A percentile compares a stretch with the other conserved stretches of the same genome.
phyloP scores from a whole-genome alignment of 2,797 vertebrate genomes.

The Neosilurus hyrtlii region DNA sequence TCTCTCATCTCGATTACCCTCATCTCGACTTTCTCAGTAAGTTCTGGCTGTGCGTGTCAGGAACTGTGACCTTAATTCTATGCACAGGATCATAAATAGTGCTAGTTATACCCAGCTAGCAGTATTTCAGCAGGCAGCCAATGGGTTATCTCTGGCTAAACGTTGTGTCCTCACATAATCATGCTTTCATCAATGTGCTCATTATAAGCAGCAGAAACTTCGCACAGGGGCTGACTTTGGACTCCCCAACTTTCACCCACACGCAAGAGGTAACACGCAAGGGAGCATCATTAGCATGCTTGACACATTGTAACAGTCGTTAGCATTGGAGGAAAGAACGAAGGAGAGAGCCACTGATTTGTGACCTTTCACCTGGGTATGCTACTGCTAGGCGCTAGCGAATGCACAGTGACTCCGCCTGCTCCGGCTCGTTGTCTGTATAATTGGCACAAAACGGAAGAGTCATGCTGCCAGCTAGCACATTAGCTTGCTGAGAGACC shows the following conservation, averaged over 20 bases:
- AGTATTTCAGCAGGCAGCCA: background rate
- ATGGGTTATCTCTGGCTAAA: background rate
- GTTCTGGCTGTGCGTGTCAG: background rate
- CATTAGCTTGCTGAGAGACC: slow-evolving; percentile 50
- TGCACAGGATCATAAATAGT: background rate
- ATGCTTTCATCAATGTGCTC: slow-evolving; percentile 30
- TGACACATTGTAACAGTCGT: slow-evolving; percentile 64
- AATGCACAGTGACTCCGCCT: slow-evolving; percentile 48
- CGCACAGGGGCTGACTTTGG: slow-evolving; percentile 11
- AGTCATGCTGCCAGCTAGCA: slow-evolving; percentile 61
- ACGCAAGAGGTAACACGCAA: background rate
- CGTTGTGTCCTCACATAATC: background rate
- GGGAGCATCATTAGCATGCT: slow-evolving; percentile 56
- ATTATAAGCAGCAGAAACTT: slow-evolving; percentile 26
- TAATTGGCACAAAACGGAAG: slow-evolving; percentile 73
- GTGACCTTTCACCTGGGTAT: slow-evolving; percentile 73
- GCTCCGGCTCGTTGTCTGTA: slow-evolving; percentile 68
- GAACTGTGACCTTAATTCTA: background rate
- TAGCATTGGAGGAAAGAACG: slow-evolving; percentile 59
- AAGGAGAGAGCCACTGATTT: slow-evolving; percentile 63
- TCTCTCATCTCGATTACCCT: no score
- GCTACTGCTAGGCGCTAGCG: slow-evolving; percentile 63
- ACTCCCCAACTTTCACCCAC: slow-evolving; percentile 22
- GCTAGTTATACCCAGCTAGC: background rate
- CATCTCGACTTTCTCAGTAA: background rate